Evolutionary conservation across 2,888 invertebrate species (phyloP), one percentile per base, ranked within the genome.

Genomic region (Leucophenga maculata): DNA sequence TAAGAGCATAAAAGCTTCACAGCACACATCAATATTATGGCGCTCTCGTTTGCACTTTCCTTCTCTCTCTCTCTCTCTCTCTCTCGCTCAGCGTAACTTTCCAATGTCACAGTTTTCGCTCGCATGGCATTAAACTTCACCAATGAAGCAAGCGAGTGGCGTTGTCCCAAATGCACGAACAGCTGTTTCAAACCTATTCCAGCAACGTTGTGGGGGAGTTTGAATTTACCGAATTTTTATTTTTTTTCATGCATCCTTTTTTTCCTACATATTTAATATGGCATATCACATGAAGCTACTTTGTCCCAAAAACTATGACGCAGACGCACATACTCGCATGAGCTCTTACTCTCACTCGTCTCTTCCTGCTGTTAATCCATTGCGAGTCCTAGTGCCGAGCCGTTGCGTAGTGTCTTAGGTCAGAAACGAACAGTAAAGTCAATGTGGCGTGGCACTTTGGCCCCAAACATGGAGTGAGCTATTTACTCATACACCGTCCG

Each of bases 381-480:
- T 16, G 18, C 14, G 39, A 9, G 54, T 18, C 18, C 74, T 72
- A 78, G 70, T 68, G 57, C 46, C 54, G 71, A 52, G 14, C 20
- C n/a, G 75, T 59, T 74, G 75, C 62, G 76, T 75, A 78, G 83
- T 83, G 85, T 84, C 83, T 84, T 84, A 84, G 83, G 83, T 84
- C 83, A 84, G 81, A 76, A 80, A 77, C 76, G 75, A 57, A 71
- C 69, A 73, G 62, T 66, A 9, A 57, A 57, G 65, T 54, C 32
- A 32, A 32, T 18, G 32, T 55, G 69, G 65, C 54, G 68, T 50
- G 32, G 39, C 39, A 39, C 16, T 18, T 18, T 18, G 50, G 50
- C 50, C 50, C 6, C 50, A 50, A 39, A 39, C 11, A 39, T 39
- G 39, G 39, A 39, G 8, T 39, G 18, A 52, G 20, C 16, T 52